Percentiles rank a stretch among this genome's conserved stretches.
phyloP scores from a whole-genome alignment of 2,888 invertebrate genomes.

The Leptinotarsa juncta region DNA sequence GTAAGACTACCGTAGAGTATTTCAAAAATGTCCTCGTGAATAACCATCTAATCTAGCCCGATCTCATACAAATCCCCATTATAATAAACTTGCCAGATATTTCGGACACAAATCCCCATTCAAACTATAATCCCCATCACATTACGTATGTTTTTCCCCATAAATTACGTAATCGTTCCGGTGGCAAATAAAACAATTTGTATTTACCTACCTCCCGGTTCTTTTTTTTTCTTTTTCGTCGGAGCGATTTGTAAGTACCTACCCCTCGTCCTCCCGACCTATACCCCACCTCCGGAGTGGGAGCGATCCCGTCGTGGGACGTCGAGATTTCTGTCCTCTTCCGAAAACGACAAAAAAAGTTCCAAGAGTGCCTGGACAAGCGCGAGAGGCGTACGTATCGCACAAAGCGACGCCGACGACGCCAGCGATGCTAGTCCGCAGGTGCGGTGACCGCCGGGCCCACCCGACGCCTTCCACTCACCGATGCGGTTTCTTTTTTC shows the following conservation, averaged over 20 bases:
- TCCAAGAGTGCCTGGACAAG: constrained; percentile 19
- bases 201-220: constrained; percentile 20
- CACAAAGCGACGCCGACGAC: constrained; percentile 23
- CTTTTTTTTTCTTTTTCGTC: constrained; percentile 10
- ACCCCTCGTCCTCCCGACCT: constrained; percentile 26
- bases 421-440: constrained; percentile 59
- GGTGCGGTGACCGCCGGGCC: constrained; percentile 66
- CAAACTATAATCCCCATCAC: constrained; percentile 8
- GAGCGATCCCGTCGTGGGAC: constrained; percentile 7
- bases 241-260: constrained; percentile 34
- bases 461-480: constrained; percentile 59
- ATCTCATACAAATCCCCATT: background rate
- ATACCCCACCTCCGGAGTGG: background rate
- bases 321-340: constrained; percentile 6
- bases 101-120: constrained; percentile 7
- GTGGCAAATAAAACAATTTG: constrained; percentile 29
- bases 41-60: background rate
- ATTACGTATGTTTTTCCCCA: constrained; percentile 6
- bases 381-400: constrained; percentile 22
- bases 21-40: background rate
- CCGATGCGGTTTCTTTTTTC: constrained; percentile 66
- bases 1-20: too few relatives aligned
- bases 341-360: constrained; percentile 8
- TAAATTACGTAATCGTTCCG: constrained; percentile 23
- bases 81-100: constrained; percentile 23